Base-by-base conservation (phyloP, 2,113 vertebrate species). In the Gnathonemus echidnorhynchus region DNA sequence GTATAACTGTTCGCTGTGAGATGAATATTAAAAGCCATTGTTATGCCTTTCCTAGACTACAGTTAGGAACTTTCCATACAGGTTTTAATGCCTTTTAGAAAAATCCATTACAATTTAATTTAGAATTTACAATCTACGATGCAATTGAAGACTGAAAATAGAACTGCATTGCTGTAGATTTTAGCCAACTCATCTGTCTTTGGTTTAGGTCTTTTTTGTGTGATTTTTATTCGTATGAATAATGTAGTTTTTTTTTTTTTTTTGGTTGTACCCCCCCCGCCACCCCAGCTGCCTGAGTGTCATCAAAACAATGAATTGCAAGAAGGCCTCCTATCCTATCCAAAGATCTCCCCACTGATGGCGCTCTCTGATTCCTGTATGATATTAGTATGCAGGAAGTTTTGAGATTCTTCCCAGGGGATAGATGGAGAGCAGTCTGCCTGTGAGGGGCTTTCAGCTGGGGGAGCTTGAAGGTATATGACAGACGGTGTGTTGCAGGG, bases 321-420 rank as follows among this genome's bases (percentile, higher is more conserved):
- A 58, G 87, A 88, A 88, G 50, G 50, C 35, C 11, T 56, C 21
- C 53, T n/a, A 27, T 56, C 21, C 53, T n/a, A 27, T 62, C 19
- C 11, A 35, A 56, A 88, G 87, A 88, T 88, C 35, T 66, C 87
- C 8, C 0, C 53, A 42, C 10, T 21, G 48, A 52, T 58, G 87
- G 3, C 1, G 39, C 56, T 42, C 87, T 87, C 86, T 62, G 35
- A 31, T 35, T 62, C 4, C 17, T 53, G 49, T 3, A 15, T 24
- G n/a, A n/a, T 24, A 83, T 89, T 52, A 46, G 70, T 80, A 83
- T 83, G 88, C 70, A 80, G 74, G 74, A 83, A 24, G 48, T 56
- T 19, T 24, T 27, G 49, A 56, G 46, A 48, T 21, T 9, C 62
- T 50, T 66, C 53, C 27, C 45, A 11, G 46, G 70, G 88, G 62